Base-by-base conservation (phyloP, 2,888 invertebrate species). In the Cataglyphis altisquamis region DNA sequence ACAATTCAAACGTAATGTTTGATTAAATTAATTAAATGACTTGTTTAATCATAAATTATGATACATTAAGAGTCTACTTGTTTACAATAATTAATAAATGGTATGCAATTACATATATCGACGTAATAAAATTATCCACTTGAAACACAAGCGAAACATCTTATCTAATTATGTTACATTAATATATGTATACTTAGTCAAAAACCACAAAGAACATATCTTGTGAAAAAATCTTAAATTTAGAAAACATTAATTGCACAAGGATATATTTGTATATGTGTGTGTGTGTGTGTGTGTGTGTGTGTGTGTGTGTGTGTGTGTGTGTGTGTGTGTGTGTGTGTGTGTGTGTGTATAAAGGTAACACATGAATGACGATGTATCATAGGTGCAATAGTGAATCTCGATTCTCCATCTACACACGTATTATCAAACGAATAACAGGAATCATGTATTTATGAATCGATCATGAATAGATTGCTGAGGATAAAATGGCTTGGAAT, bases 241-340 rank as follows among this genome's bases (percentile, higher is more conserved):
- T 90, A 90, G 77, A 83, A 89, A 89, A 91, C 85, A 91, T 87
- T 90, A 88, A 91, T 89, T 83, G 83, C 83, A 82, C 85, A 84
- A 83, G 82, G 87, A 45, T 68, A 85, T 83, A 75, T 55, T 10
- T 25, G 25, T 63, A 21, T 83, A 0, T 39, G 8, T 39, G 8
- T 8, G 0, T 8, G 39, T 39, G 8, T 39, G 6, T 39, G 8
- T 39, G 8, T 39, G 8, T 39, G 8, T 32, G 32, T 32, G 32
- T 32, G 32, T 32, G 25, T 25, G 25, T 25, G 25, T 25, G 25
- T 25, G 25, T 25, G 25, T 25, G 25, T 25, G 25, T 25, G 25
- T 25, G 25, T 25, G 25, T 25, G 1, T 25, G 1, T 25, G 1
- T 25, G 1, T 36, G 0, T 36, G n/a, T n/a, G n/a, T n/a, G n/a